Percentiles rank a stretch among this genome's conserved stretches.
Evolutionary conservation across 1,140 invertebrate genomes (phyloP).

Genomic region (Oryctes rhinoceros): DNA sequence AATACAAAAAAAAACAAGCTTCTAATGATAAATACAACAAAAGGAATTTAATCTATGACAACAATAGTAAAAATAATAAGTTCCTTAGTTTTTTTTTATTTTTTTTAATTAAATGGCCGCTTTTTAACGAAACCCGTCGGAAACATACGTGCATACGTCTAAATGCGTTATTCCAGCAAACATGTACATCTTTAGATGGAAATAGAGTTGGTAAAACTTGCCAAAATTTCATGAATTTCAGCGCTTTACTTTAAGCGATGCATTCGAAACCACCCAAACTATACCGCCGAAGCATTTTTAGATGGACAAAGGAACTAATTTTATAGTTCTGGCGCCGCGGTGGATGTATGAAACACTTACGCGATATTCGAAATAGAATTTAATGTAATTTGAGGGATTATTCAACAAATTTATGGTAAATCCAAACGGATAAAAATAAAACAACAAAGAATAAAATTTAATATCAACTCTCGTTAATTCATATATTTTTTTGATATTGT

Average conservation of each 20-base stretch:
- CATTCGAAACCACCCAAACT: background rate
- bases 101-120: background rate
- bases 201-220: background rate
- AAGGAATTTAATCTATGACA: no score
- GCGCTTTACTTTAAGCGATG: background rate
- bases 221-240: background rate
- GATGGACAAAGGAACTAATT: conserved; percentile 15
- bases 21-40: no score
- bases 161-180: background rate
- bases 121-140: background rate
- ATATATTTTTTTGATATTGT: no score
- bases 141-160: background rate
- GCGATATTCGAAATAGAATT: no score
- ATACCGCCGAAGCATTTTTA: background rate
- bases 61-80: no score
- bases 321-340: background rate
- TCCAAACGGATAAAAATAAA: no score
- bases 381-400: no score
- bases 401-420: no score
- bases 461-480: no score
- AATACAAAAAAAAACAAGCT: no score
- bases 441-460: no score
- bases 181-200: background rate
- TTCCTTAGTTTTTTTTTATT: no score
- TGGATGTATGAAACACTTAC: background rate